Evolutionary conservation across 2,888 invertebrate genomes (phyloP), one percentile per base, ranked within the genome.

Genomic region (Sinohyriopsis cumingii): DNA sequence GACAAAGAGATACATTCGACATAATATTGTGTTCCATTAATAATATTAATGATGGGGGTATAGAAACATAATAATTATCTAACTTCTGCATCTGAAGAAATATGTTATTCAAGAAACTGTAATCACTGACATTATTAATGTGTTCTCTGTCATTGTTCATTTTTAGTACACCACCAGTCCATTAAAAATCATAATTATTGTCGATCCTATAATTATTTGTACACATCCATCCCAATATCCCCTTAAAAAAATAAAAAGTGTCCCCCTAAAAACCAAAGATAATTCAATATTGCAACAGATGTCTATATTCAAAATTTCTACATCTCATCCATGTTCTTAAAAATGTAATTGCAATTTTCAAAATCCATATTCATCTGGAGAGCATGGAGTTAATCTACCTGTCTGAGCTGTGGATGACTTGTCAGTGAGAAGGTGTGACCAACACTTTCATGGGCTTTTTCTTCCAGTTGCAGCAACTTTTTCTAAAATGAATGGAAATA

Each of bases 391-490:
- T 0, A 1, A 45, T 12, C 15, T 63, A 86, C 88, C 82, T 88
- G 86, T 71, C 88, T 76, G 5, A 88, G 74, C 73, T 88, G 88
- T 24, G 77, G 77, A 65, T 84, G 86, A 68, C 87, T 88, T 71
- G 79, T 87, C 59, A 85, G 68, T n/a, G 76, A 64, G 67, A 85
- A 84, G 24, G 71, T 62, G 72, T 81, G 84, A 25, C 86, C 86
- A 25, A 82, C 83, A 57, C 77, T 72, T 25, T 76, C 69, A 76
- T 82, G 77, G n/a, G 83, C 83, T 56, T 76, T 73, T 60, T 81
- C 73, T 68, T 86, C 85, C n/a, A 87, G 63, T 55, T 76, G 76
- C 19, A 66, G 60, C 25, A 83, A 54, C 63, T 84, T 83, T 68
- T 71, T 82, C 84, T 85, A 65, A 5, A 76, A 77, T 45, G 55